A percentile compares a stretch with the other conserved stretches of the same genome.
These are phyloP conservation scores for Sphaerophoria rueppellii DNA, from an alignment of 2,888 invertebrate genomes.

Conservation along the genomic window DNA sequence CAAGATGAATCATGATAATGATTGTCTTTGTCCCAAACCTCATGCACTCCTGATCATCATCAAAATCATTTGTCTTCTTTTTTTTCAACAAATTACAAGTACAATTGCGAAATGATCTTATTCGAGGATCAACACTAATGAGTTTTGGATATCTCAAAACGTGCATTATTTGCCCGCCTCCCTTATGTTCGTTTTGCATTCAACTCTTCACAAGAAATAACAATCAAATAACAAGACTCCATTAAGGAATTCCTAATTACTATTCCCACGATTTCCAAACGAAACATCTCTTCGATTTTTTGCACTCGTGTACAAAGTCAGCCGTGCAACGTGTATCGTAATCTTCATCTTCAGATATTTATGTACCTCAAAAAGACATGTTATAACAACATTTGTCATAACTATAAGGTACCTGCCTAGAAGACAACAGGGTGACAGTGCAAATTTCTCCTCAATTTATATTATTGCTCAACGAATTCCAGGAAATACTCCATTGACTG, in stretches of 20 bases:
- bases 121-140: too few relatives aligned
- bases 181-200: constrained; percentile 26
- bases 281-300: constrained; percentile 12
- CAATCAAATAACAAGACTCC: constrained; percentile 53
- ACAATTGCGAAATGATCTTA: too few relatives aligned
- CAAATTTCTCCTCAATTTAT: constrained; percentile 5
- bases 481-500: constrained; percentile 42
- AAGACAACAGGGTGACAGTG: neutral
- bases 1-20: too few relatives aligned
- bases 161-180: constrained; percentile 51
- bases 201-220: constrained; percentile 18
- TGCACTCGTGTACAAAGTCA: neutral
- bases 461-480: constrained; percentile 25
- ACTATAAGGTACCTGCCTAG: neutral
- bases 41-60: too few relatives aligned
- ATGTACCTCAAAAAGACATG: constrained; percentile 19
- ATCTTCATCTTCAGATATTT: neutral
- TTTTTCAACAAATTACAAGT: too few relatives aligned
- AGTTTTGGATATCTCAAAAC: constrained; percentile 20
- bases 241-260: constrained; percentile 48
- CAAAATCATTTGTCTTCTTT: too few relatives aligned
- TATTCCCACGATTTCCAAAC: constrained; percentile 57
- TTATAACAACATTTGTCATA: constrained; percentile 29
- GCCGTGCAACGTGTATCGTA: constrained; percentile 1
- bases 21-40: too few relatives aligned